A percentile compares a stretch with the other conserved stretches of the same genome.
phyloP scores from a whole-genome alignment of 2,888 invertebrate species.

The Epinotia bilunana region DNA sequence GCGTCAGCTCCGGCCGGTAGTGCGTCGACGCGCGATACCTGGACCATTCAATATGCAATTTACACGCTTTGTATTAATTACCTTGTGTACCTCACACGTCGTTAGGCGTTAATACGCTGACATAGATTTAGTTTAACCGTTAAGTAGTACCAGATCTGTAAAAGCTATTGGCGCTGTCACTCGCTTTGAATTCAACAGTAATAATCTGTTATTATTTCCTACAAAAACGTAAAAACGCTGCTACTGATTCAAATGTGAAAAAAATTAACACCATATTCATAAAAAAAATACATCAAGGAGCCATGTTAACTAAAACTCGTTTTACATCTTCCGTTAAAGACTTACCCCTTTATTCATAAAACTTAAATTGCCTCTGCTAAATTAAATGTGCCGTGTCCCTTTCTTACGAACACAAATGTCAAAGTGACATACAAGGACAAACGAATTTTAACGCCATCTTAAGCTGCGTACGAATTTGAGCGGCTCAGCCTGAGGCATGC shows the following conservation, averaged over 20 bases:
- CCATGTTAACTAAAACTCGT: no score
- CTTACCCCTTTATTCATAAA: no score
- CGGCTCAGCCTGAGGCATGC: no score
- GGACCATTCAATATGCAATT: slow-evolving; percentile 37
- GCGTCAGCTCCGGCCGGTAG: slow-evolving; percentile 95
- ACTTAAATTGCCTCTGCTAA: no score
- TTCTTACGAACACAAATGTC: no score
- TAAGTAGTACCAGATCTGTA: not conserved
- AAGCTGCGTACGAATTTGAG: no score
- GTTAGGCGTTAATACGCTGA: not conserved
- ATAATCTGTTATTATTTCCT: not conserved
- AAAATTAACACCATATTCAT: not conserved
- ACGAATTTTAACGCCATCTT: no score
- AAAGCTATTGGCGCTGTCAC: not conserved
- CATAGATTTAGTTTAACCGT: not conserved
- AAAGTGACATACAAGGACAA: no score
- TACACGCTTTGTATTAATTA: not conserved
- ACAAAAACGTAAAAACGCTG: not conserved
- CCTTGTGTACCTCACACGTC: not conserved
- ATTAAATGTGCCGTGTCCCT: no score
- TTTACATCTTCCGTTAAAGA: no score
- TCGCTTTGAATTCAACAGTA: not conserved
- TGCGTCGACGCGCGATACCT: slow-evolving; percentile 97
- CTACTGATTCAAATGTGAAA: no score
- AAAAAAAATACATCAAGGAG: not conserved